Evolutionary conservation across 2,797 vertebrate genomes (phyloP).

Genomic region (Lagodon rhomboides): DNA sequence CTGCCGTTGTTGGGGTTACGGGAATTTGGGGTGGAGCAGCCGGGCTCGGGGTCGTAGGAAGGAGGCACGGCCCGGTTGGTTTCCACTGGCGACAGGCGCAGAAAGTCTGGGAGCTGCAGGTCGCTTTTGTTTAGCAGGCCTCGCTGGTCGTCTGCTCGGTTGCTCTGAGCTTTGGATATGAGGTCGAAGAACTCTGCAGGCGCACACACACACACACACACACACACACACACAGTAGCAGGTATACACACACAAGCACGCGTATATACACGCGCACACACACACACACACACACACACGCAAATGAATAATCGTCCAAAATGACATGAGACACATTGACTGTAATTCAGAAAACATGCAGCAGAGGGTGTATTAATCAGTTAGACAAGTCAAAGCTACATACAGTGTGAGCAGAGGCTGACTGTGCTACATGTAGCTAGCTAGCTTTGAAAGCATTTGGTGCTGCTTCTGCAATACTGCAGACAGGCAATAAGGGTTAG

Average conservation of each 20-base stretch:
- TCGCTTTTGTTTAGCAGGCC: slow-evolving; percentile 98
- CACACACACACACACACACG: slow-evolving; percentile 34
- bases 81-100: slow-evolving; percentile 86
- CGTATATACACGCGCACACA: slow-evolving; percentile 26
- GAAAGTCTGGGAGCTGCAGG: slow-evolving; percentile 96
- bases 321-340: slow-evolving; percentile 1
- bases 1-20: slow-evolving; percentile 74
- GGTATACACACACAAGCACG: slow-evolving; percentile 25
- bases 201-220: slow-evolving; percentile 45
- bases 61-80: slow-evolving; percentile 55
- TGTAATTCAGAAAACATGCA: slow-evolving; percentile 67
- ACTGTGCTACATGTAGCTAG: slow-evolving; percentile 74
- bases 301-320: slow-evolving; percentile 39
- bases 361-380: slow-evolving; percentile 64
- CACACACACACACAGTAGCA: slow-evolving; percentile 22
- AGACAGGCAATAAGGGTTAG: slow-evolving; percentile 74
- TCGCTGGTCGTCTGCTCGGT: slow-evolving; percentile 98
- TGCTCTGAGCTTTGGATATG: slow-evolving; percentile 99
- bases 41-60: slow-evolving; percentile 67
- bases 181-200: slow-evolving; percentile 98
- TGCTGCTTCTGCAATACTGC: slow-evolving; percentile 65
- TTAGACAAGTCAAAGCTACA: slow-evolving; percentile 80
- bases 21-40: slow-evolving; percentile 79
- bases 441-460: slow-evolving; percentile 71
- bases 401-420: slow-evolving; percentile 65